Conservation (phyloP, 2,888 invertebrate genomes). For the Psococerastis gibbosa region DNA sequence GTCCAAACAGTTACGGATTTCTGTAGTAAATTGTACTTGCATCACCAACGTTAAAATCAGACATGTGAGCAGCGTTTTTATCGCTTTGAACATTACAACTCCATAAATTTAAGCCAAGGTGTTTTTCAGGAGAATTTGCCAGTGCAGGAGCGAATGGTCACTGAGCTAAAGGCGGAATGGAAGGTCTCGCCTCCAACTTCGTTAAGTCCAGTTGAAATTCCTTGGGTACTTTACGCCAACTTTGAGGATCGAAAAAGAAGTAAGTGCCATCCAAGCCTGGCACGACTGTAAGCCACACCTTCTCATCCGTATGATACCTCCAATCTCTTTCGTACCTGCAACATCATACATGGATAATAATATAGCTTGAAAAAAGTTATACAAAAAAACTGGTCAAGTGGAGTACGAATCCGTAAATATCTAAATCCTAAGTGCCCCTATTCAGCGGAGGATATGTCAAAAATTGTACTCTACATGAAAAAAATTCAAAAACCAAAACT, state of each 20-base stretch:
- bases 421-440: too few relatives aligned
- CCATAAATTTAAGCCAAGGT: too few relatives aligned
- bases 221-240: slow-evolving; percentile 97
- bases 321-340: slow-evolving; percentile 91
- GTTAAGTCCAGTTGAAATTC: slow-evolving; percentile 98
- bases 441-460: not conserved
- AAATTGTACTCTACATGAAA: too few relatives aligned
- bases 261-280: slow-evolving; percentile 95
- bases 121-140: too few relatives aligned
- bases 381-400: slow-evolving; percentile 3
- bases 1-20: too few relatives aligned
- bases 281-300: slow-evolving; percentile 96
- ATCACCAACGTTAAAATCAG: too few relatives aligned
- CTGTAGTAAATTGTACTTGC: not conserved
- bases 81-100: too few relatives aligned
- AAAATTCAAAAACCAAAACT: too few relatives aligned
- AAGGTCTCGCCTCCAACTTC: slow-evolving; percentile 89
- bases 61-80: too few relatives aligned
- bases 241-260: slow-evolving; percentile 97
- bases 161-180: slow-evolving; percentile 47
- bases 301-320: slow-evolving; percentile 98
- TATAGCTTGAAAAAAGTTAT: slow-evolving; percentile 3
- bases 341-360: slow-evolving; percentile 14
- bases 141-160: too few relatives aligned
- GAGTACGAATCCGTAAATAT: too few relatives aligned